Base-by-base conservation (phyloP, 2,113 vertebrate species). In the Lepisosteus oculatus region DNA sequence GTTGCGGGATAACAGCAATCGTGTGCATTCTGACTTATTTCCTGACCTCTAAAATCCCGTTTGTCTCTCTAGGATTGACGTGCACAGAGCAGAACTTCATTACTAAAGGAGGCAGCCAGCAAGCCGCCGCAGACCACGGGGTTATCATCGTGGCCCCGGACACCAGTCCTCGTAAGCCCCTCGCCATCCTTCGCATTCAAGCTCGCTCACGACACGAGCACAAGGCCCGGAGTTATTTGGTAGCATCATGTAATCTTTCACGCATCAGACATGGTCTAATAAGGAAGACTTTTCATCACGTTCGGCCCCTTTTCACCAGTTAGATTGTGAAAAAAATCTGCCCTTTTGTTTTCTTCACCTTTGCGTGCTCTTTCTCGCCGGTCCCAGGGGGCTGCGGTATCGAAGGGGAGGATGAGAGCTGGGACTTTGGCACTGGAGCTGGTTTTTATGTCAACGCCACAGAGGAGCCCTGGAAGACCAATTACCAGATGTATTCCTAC, bases 21-120 rank as follows among this genome's bases (percentile, higher is more conserved):
- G 29, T 2, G 29, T 29, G 29, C 29, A 2, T 29, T 29, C 29
- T 29, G 29, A 29, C 29, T 29, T 29, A 29, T 29, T 29, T 29
- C 29, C 29, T 29, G 29, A 29, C 29, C 29, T 2, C 29, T 29
- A 29, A 29, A 29, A 29, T 29, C 29, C 29, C 12, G 6, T 64
- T 9, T 64, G 15, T 42, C 17, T 64, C 43, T 78, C 44, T 73
- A 98, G 97, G 97, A 4, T 81, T 99, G 82, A 97, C 97, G 0
- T 99, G 97, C 67, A 97, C 94, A 0, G 96, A 99, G 75, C 97
- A 99, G 82, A 99, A 99, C 81, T 96, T 98, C 77, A 95, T 99
- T 87, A 94, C 95, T 0, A 99, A 99, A 84, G 90, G 96, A 3
- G 95, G 92, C 13, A 93, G 89, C 71, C 97, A 99, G 43, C 91